Base-by-base conservation (phyloP, 1,140 invertebrate genomes). In the Centruroides sculpturatus region DNA sequence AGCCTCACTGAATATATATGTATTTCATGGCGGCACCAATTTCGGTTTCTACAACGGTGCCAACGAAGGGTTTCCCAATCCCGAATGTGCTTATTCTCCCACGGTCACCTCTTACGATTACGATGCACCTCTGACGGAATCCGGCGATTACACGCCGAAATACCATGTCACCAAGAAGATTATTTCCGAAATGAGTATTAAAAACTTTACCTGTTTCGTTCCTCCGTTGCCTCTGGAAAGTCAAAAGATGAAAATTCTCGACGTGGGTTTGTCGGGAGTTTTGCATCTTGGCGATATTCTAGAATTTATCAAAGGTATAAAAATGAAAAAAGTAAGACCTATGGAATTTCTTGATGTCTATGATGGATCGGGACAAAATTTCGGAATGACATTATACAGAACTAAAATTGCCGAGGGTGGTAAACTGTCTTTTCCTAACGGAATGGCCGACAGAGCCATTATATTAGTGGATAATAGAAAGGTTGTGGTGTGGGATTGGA, bases 41-140 rank as follows among this genome's bases (percentile, higher is more conserved):
- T 66, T 66, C 55, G 65, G 64, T 12, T 66, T 66, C 36, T 35
- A 11, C 6, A 66, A 65, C 52, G 65, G 65, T 23, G 59, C 64
- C n/a, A 60, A 60, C 23, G 12, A 55, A 23, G 47, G 51, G 5
- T 57, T 57, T 49, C 59, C 59, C 8, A 8, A 55, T 9, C 36
- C 60, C n/a, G 41, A 59, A 46, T 47, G 10, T 34, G 60, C 51
- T 0, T 50, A 55, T 36, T 12, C 8, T 8, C 66, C 73, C 47
- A 69, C 72, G 7, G 70, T 71, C 4, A 79, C 78, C 5, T 75
- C 71, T 55, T 79, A 79, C 66, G 78, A 79, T 63, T 79, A 77
- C 65, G 76, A 78, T 65, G 72, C 76, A 5, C 77, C 77, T 5
- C 66, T 79, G 13, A 73, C 69, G n/a, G 78, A 79, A 66, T 70